Evolutionary conservation across 2,113 vertebrate species (phyloP).

Genomic region (Coryphaenoides rupestris): DNA sequence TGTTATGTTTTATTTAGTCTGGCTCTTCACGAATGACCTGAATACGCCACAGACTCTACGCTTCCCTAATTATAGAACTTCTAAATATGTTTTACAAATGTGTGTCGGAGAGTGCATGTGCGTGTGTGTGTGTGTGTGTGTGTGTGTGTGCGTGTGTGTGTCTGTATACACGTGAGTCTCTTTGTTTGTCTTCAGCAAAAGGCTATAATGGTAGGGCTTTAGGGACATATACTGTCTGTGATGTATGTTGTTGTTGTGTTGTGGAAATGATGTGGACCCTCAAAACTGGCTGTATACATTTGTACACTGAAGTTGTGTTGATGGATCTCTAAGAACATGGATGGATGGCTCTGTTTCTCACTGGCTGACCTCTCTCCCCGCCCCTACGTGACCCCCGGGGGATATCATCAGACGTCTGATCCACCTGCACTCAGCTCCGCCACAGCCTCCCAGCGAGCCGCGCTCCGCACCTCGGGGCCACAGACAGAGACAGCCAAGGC

Average conservation of each 20-base stretch:
- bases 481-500: background rate
- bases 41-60: conserved; percentile 41
- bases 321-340: background rate
- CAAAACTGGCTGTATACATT: background rate
- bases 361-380: conserved; percentile 25
- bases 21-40: conserved; percentile 38
- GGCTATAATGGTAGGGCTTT: background rate
- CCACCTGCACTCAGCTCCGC: background rate
- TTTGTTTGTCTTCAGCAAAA: background rate
- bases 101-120: conserved; percentile 3
- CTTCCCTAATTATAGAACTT: conserved; percentile 37
- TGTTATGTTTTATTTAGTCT: conserved; percentile 28
- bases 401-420: conserved; percentile 17
- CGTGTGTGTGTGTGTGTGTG: conserved; percentile 5
- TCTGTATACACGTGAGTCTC: background rate
- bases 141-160: background rate
- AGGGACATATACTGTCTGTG: background rate
- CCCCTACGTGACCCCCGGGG: conserved; percentile 26
- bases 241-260: background rate
- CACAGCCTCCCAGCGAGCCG: background rate
- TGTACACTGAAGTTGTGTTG: background rate
- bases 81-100: conserved; percentile 5
- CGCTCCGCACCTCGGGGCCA: too few species aligned
- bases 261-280: background rate
- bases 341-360: too few species aligned